These are phyloP conservation scores for Tamandua tetradactyla DNA, from an alignment of 2,797 vertebrate genomes.

Conservation along the genomic window DNA sequence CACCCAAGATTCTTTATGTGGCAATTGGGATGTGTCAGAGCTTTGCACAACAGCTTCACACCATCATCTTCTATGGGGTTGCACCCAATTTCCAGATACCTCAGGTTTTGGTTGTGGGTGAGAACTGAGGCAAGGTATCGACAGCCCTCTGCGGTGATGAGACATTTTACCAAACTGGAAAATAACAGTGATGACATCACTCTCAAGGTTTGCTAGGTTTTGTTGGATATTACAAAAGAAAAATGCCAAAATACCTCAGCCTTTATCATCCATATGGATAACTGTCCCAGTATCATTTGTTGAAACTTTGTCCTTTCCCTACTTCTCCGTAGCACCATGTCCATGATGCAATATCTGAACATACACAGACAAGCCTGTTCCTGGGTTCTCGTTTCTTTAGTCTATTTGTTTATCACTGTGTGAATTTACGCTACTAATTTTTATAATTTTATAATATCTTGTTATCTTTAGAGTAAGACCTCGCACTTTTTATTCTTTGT, in stretches of 20 bases:
- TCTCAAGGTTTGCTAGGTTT: not conserved
- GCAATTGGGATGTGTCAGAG: not conserved
- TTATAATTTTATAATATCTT: not conserved
- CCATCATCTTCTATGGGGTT: not conserved
- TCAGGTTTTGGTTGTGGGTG: not conserved
- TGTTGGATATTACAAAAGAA: not conserved
- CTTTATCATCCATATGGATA: not conserved
- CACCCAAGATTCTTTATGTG: not conserved
- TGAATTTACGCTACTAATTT: not conserved
- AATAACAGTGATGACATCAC: not conserved
- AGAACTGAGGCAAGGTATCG: not conserved
- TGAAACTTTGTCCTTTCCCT: not conserved
- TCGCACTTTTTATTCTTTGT: not conserved
- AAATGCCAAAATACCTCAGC: not conserved
- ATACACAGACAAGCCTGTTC: too few relatives aligned
- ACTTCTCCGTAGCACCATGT: not conserved
- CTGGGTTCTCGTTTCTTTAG: not conserved
- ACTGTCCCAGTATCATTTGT: not conserved
- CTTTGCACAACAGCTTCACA: not conserved
- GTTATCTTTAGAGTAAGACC: not conserved
- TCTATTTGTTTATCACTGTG: not conserved
- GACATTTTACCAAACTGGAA: slow-evolving; percentile 22
- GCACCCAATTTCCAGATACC: not conserved
- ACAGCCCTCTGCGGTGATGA: not conserved
- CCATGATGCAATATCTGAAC: not conserved